phyloP scores from a whole-genome alignment of 2,888 invertebrate species.

The Nephrotoma flavescens region DNA sequence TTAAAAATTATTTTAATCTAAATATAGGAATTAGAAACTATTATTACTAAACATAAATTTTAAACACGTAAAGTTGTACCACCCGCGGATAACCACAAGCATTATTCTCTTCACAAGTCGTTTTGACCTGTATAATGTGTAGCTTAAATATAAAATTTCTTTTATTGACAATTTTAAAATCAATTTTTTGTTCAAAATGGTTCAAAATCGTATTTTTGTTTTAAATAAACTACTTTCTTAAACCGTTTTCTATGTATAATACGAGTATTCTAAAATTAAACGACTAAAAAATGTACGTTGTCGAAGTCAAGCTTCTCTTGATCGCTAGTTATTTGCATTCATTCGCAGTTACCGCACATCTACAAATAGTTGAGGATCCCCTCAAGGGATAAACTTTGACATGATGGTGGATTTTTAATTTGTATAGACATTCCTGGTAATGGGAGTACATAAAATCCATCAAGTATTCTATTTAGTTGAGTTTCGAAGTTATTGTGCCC shows the following conservation, averaged over 20 bases:
- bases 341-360: constrained; percentile 28
- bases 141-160: background rate
- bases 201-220: background rate
- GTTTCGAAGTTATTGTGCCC: constrained; percentile 23
- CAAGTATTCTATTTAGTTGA: constrained; percentile 15
- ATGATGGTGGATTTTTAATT: constrained; percentile 16
- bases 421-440: constrained; percentile 20
- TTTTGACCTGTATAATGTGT: background rate
- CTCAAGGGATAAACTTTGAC: too few relatives aligned
- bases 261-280: background rate
- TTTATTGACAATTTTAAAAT: background rate
- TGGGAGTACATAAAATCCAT: constrained; percentile 28
- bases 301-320: constrained; percentile 29
- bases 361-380: constrained; percentile 19
- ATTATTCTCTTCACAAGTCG: background rate
- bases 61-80: background rate
- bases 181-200: background rate
- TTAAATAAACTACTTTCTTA: background rate
- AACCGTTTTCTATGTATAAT: background rate
- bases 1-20: too few relatives aligned
- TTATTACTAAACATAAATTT: background rate
- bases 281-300: background rate
- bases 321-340: constrained; percentile 18
- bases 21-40: too few relatives aligned
- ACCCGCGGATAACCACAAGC: background rate